phyloP scores from a whole-genome alignment of 2,113 vertebrate genomes.

The Trematomus loennbergii region DNA sequence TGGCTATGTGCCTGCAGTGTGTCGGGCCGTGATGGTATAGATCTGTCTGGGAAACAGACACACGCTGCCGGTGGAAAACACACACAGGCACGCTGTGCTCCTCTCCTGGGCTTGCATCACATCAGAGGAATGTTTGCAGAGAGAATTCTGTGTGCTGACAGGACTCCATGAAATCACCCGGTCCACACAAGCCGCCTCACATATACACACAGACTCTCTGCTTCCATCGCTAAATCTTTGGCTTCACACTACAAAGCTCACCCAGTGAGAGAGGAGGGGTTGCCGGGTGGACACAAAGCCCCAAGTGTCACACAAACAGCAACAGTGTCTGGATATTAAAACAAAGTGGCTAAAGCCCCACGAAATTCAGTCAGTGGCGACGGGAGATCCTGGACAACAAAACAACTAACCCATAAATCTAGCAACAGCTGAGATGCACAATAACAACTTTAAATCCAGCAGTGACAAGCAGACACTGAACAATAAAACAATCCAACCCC shows the following conservation, averaged over 20 bases:
- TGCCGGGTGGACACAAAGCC: slow-evolving; percentile 53
- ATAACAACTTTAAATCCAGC: slow-evolving; percentile 54
- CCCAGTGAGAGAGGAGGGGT: slow-evolving; percentile 27
- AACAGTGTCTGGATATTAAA: slow-evolving; percentile 59
- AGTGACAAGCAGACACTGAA: slow-evolving; percentile 30
- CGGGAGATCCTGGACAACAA: slow-evolving; percentile 36
- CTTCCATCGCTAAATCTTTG: slow-evolving; percentile 62
- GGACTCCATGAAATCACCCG: slow-evolving; percentile 51
- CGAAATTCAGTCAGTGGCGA: slow-evolving; percentile 48
- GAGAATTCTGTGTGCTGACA: slow-evolving; percentile 66
- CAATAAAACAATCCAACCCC: slow-evolving; percentile 38
- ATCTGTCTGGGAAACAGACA: slow-evolving; percentile 43
- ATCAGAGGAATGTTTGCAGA: slow-evolving; percentile 72
- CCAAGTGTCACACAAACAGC: slow-evolving; percentile 64
- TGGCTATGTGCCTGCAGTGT: slow-evolving; percentile 39
- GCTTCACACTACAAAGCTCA: slow-evolving; percentile 58
- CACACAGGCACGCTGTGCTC: slow-evolving; percentile 15
- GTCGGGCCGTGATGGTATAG: slow-evolving; percentile 44
- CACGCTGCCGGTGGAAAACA: slow-evolving; percentile 23
- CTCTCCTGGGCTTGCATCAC: slow-evolving; percentile 54
- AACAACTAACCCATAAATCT: slow-evolving; percentile 61
- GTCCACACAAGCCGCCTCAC: slow-evolving; percentile 31
- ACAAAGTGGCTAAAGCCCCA: slow-evolving; percentile 39
- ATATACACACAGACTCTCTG: slow-evolving; percentile 34
- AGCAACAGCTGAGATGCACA: slow-evolving; percentile 48